A percentile compares a stretch with the other conserved stretches of the same genome.
These are phyloP conservation scores for Brachyptera risi DNA, from an alignment of 2,888 invertebrate genomes.

Conservation along the genomic window DNA sequence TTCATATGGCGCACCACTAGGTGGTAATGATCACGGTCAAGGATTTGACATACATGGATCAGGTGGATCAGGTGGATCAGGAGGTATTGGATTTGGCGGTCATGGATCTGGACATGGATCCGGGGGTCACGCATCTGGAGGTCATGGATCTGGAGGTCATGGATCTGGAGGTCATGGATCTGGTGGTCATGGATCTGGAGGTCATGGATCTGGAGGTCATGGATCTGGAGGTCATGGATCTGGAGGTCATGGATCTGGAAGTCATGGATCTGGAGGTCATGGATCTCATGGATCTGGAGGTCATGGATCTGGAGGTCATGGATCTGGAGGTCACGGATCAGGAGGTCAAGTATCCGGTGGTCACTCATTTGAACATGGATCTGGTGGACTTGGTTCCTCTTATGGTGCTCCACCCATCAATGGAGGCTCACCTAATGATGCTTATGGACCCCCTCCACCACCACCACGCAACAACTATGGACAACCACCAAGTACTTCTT, in stretches of 20 bases:
- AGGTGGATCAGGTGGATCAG: not conserved
- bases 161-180: not conserved
- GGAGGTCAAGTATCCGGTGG: not conserved
- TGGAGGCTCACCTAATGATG: slow-evolving; percentile 28
- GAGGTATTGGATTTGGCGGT: not conserved
- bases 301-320: slow-evolving; percentile 17
- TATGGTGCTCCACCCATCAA: slow-evolving; percentile 13
- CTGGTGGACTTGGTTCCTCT: slow-evolving; percentile 29
- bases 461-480: slow-evolving; percentile 7
- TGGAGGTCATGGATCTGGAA: not conserved
- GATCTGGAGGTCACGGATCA: not conserved
- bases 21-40: not conserved
- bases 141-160: not conserved
- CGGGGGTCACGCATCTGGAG: not conserved
- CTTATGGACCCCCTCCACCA: slow-evolving; percentile 6
- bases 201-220: not conserved
- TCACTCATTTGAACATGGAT: slow-evolving; percentile 13
- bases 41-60: not conserved
- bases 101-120: not conserved
- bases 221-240: not conserved
- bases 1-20: slow-evolving; percentile 40
- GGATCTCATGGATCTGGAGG: slow-evolving; percentile 18
- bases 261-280: slow-evolving; percentile 15
- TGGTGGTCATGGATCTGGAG: not conserved
- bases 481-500: slow-evolving; percentile 12